Percentiles rank a stretch among this genome's conserved stretches.
phyloP scores from a whole-genome alignment of 2,113 vertebrate genomes.

The Dissostichus mawsoni region DNA sequence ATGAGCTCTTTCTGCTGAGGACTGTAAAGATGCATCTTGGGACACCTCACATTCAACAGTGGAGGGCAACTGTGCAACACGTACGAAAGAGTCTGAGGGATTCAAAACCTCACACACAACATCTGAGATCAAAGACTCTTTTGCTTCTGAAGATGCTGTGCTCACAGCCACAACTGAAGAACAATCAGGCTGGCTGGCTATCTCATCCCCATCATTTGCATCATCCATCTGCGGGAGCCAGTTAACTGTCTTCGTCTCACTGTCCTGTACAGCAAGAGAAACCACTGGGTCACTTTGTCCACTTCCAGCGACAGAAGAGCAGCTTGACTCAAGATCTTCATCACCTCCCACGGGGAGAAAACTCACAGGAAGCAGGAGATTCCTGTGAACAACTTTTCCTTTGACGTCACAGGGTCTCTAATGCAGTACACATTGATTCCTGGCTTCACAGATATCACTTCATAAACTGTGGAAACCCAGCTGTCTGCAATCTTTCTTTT shows the following conservation, averaged over 20 bases:
- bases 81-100: background rate
- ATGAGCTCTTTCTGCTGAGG: background rate
- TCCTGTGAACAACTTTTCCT: slow-evolving; percentile 10
- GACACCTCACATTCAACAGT: background rate
- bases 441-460: background rate
- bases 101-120: background rate
- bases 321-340: background rate
- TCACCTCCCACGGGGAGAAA: background rate
- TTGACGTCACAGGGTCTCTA: background rate
- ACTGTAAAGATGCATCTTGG: background rate
- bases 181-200: background rate
- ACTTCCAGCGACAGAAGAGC: background rate
- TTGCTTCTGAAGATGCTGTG: background rate
- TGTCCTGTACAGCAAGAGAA: background rate
- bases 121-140: background rate
- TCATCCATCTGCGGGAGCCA: slow-evolving; percentile 5
- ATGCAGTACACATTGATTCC: slow-evolving; percentile 14
- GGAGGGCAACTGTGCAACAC: background rate
- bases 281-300: background rate
- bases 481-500: slow-evolving; percentile 8
- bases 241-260: background rate
- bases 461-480: slow-evolving; percentile 10
- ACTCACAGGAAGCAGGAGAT: background rate
- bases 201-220: background rate
- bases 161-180: background rate